A percentile compares a stretch with the other conserved stretches of the same genome.
These are phyloP conservation scores for Lanistes nyassanus DNA, from an alignment of 1,140 invertebrate genomes.

Conservation along the genomic window DNA sequence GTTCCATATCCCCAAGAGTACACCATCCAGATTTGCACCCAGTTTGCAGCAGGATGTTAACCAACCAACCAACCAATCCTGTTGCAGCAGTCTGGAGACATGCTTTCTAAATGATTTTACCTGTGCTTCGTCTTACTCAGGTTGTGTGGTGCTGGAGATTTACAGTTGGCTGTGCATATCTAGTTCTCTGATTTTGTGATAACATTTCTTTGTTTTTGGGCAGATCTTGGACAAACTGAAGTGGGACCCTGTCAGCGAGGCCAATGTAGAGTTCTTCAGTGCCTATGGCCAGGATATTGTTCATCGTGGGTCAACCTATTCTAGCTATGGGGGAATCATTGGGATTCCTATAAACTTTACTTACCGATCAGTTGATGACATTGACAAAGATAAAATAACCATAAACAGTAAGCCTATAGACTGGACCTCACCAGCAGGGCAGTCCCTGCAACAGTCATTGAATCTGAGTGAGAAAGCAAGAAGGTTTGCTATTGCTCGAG, in stretches of 20 bases:
- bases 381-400: constrained; percentile 67
- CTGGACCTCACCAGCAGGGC: constrained; percentile 73
- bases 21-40: too few species aligned
- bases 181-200: too few species aligned
- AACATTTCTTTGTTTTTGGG: neutral
- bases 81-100: too few species aligned
- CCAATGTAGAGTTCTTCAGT: constrained; percentile 70
- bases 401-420: constrained; percentile 65
- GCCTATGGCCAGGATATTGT: constrained; percentile 75
- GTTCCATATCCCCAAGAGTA: too few species aligned
- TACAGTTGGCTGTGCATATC: too few species aligned
- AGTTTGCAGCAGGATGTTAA: too few species aligned
- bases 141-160: too few species aligned
- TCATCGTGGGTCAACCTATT: constrained; percentile 67
- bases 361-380: constrained; percentile 66
- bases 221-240: constrained; percentile 27
- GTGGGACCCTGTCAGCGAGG: constrained; percentile 21
- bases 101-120: too few species aligned
- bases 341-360: constrained; percentile 76
- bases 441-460: constrained; percentile 74
- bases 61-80: too few species aligned
- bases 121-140: too few species aligned
- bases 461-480: constrained; percentile 79
- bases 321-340: constrained; percentile 70
- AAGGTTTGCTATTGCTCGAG: constrained; percentile 80